phyloP scores from a whole-genome alignment of 2,888 invertebrate species.

The Pyrgus malvae region DNA sequence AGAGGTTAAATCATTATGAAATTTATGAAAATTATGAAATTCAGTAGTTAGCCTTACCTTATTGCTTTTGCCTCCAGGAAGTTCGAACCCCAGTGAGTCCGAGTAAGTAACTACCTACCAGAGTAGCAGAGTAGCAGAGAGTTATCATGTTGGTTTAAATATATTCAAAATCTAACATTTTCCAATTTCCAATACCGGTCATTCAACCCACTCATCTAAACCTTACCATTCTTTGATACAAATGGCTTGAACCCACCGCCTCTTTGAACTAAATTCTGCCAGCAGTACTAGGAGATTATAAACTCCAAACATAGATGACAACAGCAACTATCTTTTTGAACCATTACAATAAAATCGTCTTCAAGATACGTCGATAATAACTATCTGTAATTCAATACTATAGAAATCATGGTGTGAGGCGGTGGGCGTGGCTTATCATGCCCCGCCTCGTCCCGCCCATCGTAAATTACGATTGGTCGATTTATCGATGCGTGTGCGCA shows the following conservation, averaged over 20 bases:
- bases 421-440: slow-evolving; percentile 51
- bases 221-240: neutral
- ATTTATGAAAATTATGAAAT: no score
- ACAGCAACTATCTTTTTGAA: slow-evolving; percentile 3
- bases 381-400: slow-evolving; percentile 67
- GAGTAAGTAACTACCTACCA: no score
- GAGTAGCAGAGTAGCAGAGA: no score
- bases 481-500: slow-evolving; percentile 56
- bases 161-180: no score
- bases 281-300: neutral
- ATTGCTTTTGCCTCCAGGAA: no score
- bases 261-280: neutral
- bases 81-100: no score
- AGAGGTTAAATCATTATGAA: no score
- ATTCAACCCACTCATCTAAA: neutral
- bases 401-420: slow-evolving; percentile 56
- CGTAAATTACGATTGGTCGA: slow-evolving; percentile 56
- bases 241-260: neutral
- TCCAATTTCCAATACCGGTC: no score
- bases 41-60: no score
- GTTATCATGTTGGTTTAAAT: no score
- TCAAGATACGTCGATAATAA: slow-evolving; percentile 21
- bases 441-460: slow-evolving; percentile 53
- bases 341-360: slow-evolving; percentile 25
- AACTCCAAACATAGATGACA: neutral